These are phyloP conservation scores for Falcunculus frontatus DNA, from an alignment of 2,113 vertebrate species.

Conservation along the genomic window DNA sequence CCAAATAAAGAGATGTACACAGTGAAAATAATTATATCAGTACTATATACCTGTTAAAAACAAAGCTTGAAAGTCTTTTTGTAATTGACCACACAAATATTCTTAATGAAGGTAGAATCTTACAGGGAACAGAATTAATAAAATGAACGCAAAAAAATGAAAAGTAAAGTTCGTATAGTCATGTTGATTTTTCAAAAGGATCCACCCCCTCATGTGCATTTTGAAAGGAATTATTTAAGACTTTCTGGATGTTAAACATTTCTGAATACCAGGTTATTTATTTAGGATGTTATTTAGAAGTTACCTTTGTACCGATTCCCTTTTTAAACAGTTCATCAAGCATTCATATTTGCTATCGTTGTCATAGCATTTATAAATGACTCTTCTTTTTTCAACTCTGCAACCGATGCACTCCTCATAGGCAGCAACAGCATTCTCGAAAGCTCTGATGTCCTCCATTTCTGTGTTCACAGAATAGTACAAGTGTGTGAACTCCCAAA, in stretches of 20 bases:
- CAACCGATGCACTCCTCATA: background rate
- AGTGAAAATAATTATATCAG: background rate
- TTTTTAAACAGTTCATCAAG: background rate
- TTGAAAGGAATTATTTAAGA: background rate
- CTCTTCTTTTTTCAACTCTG: background rate
- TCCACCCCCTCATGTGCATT: rapidly evolving
- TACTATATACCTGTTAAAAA: background rate
- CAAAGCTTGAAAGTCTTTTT: background rate
- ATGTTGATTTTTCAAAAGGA: background rate
- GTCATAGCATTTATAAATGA: background rate
- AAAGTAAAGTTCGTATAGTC: background rate
- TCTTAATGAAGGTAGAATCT: background rate
- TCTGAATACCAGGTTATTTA: background rate
- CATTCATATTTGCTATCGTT: background rate
- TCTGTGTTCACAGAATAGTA: background rate
- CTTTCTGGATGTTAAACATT: background rate
- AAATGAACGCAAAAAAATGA: background rate
- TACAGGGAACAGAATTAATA: background rate
- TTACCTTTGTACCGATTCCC: background rate
- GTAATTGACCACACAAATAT: background rate
- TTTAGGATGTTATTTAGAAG: background rate
- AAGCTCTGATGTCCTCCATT: background rate
- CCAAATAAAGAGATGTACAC: background rate
- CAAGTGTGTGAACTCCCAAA: background rate
- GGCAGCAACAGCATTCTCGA: background rate